phyloP scores from a whole-genome alignment of 2,888 invertebrate species.

The Laothoe populi region DNA sequence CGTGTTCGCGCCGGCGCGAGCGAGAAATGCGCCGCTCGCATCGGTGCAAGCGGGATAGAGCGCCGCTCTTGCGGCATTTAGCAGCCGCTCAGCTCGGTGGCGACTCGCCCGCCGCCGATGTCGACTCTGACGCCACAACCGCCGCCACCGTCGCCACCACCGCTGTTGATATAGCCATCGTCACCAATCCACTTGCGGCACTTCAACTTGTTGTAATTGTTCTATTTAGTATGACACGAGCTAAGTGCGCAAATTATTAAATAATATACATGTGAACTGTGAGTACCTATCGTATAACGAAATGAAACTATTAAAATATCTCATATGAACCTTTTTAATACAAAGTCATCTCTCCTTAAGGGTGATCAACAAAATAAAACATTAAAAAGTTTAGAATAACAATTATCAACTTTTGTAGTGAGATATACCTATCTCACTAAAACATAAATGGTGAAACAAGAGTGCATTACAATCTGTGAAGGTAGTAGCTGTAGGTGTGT shows the following conservation, averaged over 20 bases:
- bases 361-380: not conserved
- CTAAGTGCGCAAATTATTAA: not conserved
- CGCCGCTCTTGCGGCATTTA: conserved; percentile 79
- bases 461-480: conserved; percentile 18
- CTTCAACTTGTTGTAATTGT: conserved; percentile 19
- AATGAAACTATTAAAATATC: not conserved
- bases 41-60: conserved; percentile 75
- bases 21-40: conserved; percentile 72
- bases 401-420: not conserved
- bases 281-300: not conserved
- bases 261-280: not conserved
- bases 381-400: not conserved
- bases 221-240: not conserved
- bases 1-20: conserved; percentile 87
- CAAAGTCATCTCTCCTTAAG: not conserved
- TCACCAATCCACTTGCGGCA: conserved; percentile 21
- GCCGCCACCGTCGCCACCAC: not conserved
- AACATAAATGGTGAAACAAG: not conserved
- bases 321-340: not conserved
- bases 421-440: not conserved
- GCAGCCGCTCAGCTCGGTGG: conserved; percentile 66
- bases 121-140: conserved; percentile 32
- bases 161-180: conserved; percentile 16
- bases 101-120: conserved; percentile 53
- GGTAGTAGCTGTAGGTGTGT: conserved; percentile 7